Evolutionary conservation across 2,888 invertebrate genomes (phyloP).

Genomic region (Campaea margaritaria): DNA sequence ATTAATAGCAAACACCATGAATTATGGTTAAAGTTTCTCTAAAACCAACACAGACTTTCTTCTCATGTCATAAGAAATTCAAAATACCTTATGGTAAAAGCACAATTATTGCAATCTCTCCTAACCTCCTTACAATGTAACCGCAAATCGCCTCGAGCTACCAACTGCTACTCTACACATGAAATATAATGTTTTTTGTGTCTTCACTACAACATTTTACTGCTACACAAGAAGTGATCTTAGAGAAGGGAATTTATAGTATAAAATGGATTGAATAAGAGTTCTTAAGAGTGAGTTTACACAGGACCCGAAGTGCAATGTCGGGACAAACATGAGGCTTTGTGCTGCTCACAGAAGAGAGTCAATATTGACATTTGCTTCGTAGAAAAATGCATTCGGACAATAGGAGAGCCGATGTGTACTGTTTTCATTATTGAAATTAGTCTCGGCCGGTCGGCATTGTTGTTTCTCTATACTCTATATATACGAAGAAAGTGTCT

Average conservation of each 20-base stretch:
- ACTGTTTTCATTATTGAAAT: slow-evolving; percentile 81
- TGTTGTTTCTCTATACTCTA: slow-evolving; percentile 42
- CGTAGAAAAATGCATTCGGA: slow-evolving; percentile 82
- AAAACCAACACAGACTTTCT: not conserved
- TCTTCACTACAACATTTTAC: slow-evolving; percentile 52
- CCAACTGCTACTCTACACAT: slow-evolving; percentile 81
- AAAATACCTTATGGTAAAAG: slow-evolving; percentile 12
- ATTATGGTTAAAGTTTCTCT: not conserved
- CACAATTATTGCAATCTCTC: slow-evolving; percentile 38
- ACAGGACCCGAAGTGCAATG: slow-evolving; percentile 83
- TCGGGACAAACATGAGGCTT: slow-evolving; percentile 80
- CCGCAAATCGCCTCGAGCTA: slow-evolving; percentile 77
- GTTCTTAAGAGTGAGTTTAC: slow-evolving; percentile 72
- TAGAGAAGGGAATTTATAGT: slow-evolving; percentile 34
- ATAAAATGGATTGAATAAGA: slow-evolving; percentile 1
- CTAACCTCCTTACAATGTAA: slow-evolving; percentile 70
- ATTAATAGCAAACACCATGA: not conserved
- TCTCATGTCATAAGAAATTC: slow-evolving; percentile 20
- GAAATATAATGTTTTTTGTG: slow-evolving; percentile 74
- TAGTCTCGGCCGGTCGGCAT: slow-evolving; percentile 61
- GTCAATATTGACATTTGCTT: slow-evolving; percentile 81
- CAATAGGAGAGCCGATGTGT: slow-evolving; percentile 76
- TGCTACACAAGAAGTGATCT: slow-evolving; percentile 40
- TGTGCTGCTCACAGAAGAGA: slow-evolving; percentile 77
- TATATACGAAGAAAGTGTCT: slow-evolving; percentile 12